Evolutionary conservation across 2,888 invertebrate genomes (phyloP), one percentile per base, ranked within the genome.

Genomic region (Eristalis pertinax): DNA sequence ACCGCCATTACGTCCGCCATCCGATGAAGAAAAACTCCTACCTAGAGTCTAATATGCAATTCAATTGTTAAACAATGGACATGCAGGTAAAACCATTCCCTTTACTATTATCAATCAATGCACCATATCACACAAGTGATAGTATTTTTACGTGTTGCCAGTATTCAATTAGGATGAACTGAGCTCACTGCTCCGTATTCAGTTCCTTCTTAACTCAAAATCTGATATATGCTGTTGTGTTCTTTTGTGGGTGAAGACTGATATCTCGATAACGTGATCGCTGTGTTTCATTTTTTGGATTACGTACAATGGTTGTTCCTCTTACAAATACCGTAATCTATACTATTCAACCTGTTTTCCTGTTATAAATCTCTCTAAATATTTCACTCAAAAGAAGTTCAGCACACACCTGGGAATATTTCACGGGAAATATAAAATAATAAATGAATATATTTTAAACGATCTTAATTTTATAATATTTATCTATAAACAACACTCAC

Each of bases 21-120:
- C 60, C 15, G 89, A 89, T 11, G 84, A 88, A 24, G 89, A 89
- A 43, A 84, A 89, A 60, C 80, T 89, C 1, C 32, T 89, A 22
- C 84, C 89, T 10, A 62, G 84, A 50, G 87, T 87, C 43, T 89
- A 84, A 50, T 11, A n/a, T 41, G 10, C 2, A 19, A 32, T 67
- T 11, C 43, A 0, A 15, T 24, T 60, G 13, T 60, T 60, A 26
- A 24, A n/a, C 13, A 56, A 60, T 60, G 24, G 26, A 78, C 32
- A 68, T 72, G 65, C 80, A 64, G 84, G 43, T 81, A 38, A 29
- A 60, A 56, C 19, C 43, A 82, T 70, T 82, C 70, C 74, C 29
- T 56, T 43, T 63, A 24, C 62, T 58, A 60, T 35, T 24, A 13
- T 70, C 70, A 56, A 60, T 74, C 69, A 50, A 64, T 65, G 70